Evolutionary conservation across 2,888 invertebrate species (phyloP), one percentile per base, ranked within the genome.

Genomic region (Gasteruption jaculator): DNA sequence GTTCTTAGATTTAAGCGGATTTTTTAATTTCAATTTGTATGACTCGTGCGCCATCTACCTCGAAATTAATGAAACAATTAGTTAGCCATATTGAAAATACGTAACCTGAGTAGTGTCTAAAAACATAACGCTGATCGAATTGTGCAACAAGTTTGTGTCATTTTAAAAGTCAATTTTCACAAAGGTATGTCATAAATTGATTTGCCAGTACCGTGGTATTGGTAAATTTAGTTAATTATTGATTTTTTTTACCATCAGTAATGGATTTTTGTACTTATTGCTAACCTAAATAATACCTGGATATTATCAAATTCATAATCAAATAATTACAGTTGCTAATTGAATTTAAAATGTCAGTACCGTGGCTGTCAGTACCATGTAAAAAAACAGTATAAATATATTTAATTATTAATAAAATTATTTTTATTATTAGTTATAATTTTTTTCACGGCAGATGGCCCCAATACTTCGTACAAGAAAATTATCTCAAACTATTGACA

Each of bases 331-430:
- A 42, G 26, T 37, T 42, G 31, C 18, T 42, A 37, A 11, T 41
- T 36, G 16, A 37, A 42, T 12, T 43, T 8, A 22, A 43, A 38
- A 33, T 43, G 43, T 43, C 34, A 43, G 38, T 43, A 38, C 43
- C 38, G 38, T 38, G 38, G 5, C 4, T 43, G 38, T 38, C 43
- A 43, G 43, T 38, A 38, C 43, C 30, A 29, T 38, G 27, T 33
- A 18, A 39, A 39, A 39, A 12, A 29, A 34, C 18, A n/a, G 21
- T 26, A 24, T 19, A 30, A 22, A 41, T 36, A 16, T 40, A 40
- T 22, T 1, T 24, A 42, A 31, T 30, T 37, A 42, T 3, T 37
- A 22, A 18, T 22, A 11, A 41, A 35, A 35, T 43, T 27, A 43
- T 38, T 43, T 38, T 11, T 24, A 38, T 38, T 18, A 33, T 38